These are phyloP conservation scores for Puntigrus tetrazona DNA, from an alignment of 2,113 vertebrate species.

Conservation along the genomic window DNA sequence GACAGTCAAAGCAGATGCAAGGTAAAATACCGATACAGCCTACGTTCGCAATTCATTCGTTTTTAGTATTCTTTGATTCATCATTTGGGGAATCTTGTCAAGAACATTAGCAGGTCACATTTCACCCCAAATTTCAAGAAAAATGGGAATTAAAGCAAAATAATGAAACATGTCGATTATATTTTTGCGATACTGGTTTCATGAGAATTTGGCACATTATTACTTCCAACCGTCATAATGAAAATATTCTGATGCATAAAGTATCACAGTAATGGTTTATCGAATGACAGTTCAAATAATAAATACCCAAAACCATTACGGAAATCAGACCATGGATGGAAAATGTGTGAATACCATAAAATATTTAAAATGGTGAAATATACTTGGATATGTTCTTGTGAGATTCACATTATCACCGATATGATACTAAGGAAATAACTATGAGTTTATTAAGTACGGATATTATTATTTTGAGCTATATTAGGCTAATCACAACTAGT, in stretches of 20 bases:
- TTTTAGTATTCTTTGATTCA: neutral
- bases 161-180: neutral
- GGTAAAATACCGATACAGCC: neutral
- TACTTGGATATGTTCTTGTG: neutral
- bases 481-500: neutral
- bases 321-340: neutral
- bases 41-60: neutral
- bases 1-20: neutral
- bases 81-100: neutral
- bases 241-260: no score
- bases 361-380: neutral
- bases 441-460: neutral
- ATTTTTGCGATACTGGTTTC: no score
- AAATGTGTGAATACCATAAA: neutral
- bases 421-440: neutral
- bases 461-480: slow-evolving; percentile 21
- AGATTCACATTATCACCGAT: neutral
- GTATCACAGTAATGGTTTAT: neutral
- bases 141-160: neutral
- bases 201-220: neutral
- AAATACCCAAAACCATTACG: neutral
- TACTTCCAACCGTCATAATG: no score
- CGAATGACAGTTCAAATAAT: neutral
- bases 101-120: neutral
- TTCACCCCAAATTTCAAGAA: neutral